phyloP scores from a whole-genome alignment of 2,797 vertebrate species.

The Molossus molossus region DNA sequence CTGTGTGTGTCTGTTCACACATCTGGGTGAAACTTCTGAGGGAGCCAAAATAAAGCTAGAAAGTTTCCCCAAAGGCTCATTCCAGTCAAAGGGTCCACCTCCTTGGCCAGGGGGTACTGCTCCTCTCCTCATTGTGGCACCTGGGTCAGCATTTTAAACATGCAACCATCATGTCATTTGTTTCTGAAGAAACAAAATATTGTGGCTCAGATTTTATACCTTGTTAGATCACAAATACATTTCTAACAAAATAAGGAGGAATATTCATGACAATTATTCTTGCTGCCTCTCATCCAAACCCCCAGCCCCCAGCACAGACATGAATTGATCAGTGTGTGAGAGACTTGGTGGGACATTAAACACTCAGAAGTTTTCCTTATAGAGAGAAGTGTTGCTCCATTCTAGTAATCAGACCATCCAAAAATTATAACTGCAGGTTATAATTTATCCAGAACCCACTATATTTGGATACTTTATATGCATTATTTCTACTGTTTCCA shows the following conservation, averaged over 20 bases:
- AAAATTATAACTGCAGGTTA: not conserved
- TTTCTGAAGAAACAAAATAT: slow-evolving; percentile 42
- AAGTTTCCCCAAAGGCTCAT: not conserved
- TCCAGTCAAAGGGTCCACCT: not conserved
- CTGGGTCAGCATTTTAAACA: not conserved
- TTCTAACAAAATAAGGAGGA: not conserved
- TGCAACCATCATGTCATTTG: not conserved
- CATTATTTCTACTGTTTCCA: not conserved
- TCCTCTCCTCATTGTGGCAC: not conserved
- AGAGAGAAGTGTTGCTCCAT: not conserved
- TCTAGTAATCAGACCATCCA: not conserved
- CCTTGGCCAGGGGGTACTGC: not conserved
- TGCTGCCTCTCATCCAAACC: not conserved
- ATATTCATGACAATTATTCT: not conserved
- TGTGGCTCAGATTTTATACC: slow-evolving; percentile 12
- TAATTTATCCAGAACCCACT: not conserved
- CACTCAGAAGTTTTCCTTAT: not conserved
- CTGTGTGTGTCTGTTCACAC: slow-evolving; percentile 36
- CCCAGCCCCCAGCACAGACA: not conserved
- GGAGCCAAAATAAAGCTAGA: not conserved
- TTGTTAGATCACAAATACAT: not conserved
- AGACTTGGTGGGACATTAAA: not conserved
- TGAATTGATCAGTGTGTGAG: not conserved
- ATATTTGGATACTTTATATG: not conserved
- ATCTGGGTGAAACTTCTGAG: too few species aligned